Conservation (phyloP, 2,113 vertebrate genomes). For the Cathartes aura region DNA sequence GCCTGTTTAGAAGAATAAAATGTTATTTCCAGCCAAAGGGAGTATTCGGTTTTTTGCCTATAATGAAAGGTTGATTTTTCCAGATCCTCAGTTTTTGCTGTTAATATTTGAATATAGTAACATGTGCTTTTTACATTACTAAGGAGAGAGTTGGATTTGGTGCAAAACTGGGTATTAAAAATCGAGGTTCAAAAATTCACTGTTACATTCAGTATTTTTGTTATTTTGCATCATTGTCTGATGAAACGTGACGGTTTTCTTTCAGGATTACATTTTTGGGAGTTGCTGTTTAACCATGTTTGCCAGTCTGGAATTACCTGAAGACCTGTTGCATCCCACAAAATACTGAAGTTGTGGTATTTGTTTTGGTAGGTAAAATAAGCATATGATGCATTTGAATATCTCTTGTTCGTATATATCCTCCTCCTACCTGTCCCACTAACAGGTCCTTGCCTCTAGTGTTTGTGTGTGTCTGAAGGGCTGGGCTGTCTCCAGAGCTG, state of each 20-base stretch:
- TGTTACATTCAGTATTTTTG: background rate
- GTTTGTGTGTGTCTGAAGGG: background rate
- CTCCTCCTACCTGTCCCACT: background rate
- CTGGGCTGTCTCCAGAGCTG: background rate
- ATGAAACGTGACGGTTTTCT: background rate
- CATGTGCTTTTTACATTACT: background rate
- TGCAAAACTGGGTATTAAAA: background rate
- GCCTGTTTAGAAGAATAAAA: background rate
- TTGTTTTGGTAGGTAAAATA: constrained; percentile 63
- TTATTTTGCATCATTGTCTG: background rate
- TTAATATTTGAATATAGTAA: background rate
- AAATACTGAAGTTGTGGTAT: constrained; percentile 34
- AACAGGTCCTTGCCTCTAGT: background rate
- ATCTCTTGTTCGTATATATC: background rate
- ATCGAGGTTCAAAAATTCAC: background rate
- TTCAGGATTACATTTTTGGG: constrained; percentile 58
- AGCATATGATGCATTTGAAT: background rate
- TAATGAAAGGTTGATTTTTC: background rate
- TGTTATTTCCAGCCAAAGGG: background rate
- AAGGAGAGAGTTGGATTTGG: background rate
- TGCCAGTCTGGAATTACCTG: constrained; percentile 55
- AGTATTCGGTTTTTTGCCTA: rapidly evolving
- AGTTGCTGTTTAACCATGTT: constrained; percentile 64
- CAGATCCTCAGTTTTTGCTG: background rate
- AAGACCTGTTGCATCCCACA: constrained; percentile 44